Percentiles rank a stretch among this genome's conserved stretches.
Evolutionary conservation across 2,888 invertebrate species (phyloP).

Genomic region (Ochropacha duplaris): DNA sequence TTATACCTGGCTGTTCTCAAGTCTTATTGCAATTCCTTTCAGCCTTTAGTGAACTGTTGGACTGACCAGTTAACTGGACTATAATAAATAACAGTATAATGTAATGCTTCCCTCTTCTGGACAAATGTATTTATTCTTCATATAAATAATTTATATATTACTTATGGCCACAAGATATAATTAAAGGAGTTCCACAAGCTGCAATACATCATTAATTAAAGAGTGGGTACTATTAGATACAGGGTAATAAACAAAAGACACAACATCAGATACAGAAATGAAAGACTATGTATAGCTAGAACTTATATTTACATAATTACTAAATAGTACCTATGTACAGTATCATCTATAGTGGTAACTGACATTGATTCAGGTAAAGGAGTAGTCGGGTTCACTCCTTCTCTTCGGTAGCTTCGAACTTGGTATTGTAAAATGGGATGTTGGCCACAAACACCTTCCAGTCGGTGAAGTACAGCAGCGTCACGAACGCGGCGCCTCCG

Average conservation of each 20-base stretch:
- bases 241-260: background rate
- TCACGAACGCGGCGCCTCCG: conserved; percentile 85
- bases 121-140: no score
- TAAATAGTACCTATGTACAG: background rate
- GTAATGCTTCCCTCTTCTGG: no score
- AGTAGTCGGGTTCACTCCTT: conserved; percentile 30
- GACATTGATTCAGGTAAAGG: background rate
- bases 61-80: no score
- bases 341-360: background rate
- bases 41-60: no score
- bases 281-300: background rate
- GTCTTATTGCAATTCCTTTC: no score
- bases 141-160: no score
- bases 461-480: conserved; percentile 88
- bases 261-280: background rate
- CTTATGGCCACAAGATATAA: no score
- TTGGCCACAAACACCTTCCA: conserved; percentile 89
- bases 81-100: no score
- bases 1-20: no score
- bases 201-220: no score
- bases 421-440: conserved; percentile 89
- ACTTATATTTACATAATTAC: conserved; percentile 5
- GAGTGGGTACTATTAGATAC: background rate
- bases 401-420: conserved; percentile 82
- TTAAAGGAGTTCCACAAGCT: no score